Evolutionary conservation across 2,888 invertebrate genomes (phyloP).

Genomic region (Plebejus melissa): DNA sequence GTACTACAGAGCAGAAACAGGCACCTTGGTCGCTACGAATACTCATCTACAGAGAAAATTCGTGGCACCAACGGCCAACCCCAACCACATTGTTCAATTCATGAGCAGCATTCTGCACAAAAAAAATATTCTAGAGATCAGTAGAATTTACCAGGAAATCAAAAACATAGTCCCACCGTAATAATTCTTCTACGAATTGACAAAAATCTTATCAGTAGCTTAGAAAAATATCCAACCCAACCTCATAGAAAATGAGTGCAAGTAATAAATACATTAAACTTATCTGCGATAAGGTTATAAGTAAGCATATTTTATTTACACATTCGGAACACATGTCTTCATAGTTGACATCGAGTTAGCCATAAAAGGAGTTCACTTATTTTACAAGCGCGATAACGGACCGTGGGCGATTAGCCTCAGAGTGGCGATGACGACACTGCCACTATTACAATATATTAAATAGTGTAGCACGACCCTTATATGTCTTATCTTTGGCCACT

Average conservation of each 20-base stretch:
- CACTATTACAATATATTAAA: constrained; percentile 16
- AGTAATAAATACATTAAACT: constrained; percentile 2
- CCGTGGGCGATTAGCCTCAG: constrained; percentile 20
- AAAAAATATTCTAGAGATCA: too few relatives aligned
- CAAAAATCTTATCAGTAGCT: background rate
- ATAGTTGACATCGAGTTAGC: constrained; percentile 14
- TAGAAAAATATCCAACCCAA: background rate
- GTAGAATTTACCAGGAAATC: too few relatives aligned
- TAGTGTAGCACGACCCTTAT: constrained; percentile 20
- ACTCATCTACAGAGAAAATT: too few relatives aligned
- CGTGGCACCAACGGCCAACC: too few relatives aligned
- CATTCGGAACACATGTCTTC: constrained; percentile 15
- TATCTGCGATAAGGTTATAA: background rate
- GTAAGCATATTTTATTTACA: constrained; percentile 1
- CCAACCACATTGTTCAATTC: too few relatives aligned
- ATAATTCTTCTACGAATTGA: too few relatives aligned
- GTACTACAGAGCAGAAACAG: too few relatives aligned
- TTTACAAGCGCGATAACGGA: constrained; percentile 20
- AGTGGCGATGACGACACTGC: constrained; percentile 8
- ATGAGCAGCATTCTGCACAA: too few relatives aligned
- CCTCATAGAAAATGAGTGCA: background rate
- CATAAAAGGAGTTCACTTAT: constrained; percentile 19
- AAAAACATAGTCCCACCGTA: too few relatives aligned
- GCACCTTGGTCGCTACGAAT: too few relatives aligned
- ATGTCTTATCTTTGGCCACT: constrained; percentile 7